phyloP scores from a whole-genome alignment of 2,113 vertebrate species.

The Xenotilapia flavipinnis region DNA sequence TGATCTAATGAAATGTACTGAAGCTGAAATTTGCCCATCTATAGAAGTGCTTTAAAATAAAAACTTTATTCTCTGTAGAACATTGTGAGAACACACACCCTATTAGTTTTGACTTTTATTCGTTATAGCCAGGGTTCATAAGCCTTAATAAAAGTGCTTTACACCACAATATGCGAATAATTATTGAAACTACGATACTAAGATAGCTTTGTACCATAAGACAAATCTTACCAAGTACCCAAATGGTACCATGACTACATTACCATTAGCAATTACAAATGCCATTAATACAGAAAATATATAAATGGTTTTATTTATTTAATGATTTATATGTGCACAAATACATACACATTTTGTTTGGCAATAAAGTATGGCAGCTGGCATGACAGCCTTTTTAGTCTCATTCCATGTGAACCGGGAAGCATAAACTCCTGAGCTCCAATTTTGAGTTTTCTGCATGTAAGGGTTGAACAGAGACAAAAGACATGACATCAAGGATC shows the following conservation, averaged over 20 bases:
- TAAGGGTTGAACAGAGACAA: not conserved
- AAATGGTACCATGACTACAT: not conserved
- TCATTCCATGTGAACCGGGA: not conserved
- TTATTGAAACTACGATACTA: not conserved
- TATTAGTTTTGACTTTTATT: not conserved
- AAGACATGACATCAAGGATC: not conserved
- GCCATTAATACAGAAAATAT: not conserved
- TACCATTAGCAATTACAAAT: not conserved
- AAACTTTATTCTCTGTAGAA: not conserved
- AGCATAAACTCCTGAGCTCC: not conserved
- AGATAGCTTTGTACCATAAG: not conserved
- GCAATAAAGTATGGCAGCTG: not conserved
- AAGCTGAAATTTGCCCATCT: not conserved
- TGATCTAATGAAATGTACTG: not conserved
- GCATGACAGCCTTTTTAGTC: not conserved
- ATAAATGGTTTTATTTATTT: not conserved
- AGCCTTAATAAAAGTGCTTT: not conserved
- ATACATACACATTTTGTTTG: not conserved
- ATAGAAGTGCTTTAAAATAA: not conserved
- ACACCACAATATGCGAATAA: not conserved
- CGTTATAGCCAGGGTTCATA: not conserved
- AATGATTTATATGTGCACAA: not conserved
- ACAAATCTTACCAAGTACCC: not conserved
- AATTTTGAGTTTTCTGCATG: not conserved
- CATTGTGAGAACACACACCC: not conserved